phyloP scores from a whole-genome alignment of 2,113 vertebrate species.

The Brachyistius frenatus region DNA sequence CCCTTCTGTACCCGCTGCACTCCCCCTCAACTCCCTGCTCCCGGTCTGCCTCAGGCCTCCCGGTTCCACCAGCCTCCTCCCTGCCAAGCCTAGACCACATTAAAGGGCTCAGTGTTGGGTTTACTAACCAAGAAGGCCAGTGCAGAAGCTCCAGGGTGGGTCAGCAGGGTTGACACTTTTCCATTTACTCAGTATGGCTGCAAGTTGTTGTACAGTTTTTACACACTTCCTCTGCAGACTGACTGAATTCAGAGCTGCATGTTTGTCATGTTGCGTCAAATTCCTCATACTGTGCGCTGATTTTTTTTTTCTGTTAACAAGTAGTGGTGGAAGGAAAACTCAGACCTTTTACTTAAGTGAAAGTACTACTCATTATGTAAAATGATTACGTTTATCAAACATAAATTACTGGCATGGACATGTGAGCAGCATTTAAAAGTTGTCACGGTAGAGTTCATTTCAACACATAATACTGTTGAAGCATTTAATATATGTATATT shows the following conservation, averaged over 20 bases:
- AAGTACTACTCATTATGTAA: no score
- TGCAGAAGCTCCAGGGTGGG: constrained; percentile 31
- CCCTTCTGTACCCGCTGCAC: constrained; percentile 6
- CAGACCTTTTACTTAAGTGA: no score
- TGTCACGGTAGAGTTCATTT: no score
- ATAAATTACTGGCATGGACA: no score
- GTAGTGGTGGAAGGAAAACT: no score
- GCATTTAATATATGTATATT: no score
- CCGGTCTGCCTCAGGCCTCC: constrained; percentile 34
- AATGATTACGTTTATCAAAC: no score
- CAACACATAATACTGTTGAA: no score
- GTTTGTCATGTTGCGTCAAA: neutral
- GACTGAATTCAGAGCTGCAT: neutral
- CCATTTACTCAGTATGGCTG: constrained; percentile 28
- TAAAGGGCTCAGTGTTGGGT: constrained; percentile 34
- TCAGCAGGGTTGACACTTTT: constrained; percentile 30
- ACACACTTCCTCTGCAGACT: constrained; percentile 3
- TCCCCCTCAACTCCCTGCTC: neutral
- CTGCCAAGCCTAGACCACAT: constrained; percentile 58
- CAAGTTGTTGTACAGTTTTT: constrained; percentile 5
- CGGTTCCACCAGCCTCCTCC: constrained; percentile 32
- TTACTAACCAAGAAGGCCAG: constrained; percentile 35
- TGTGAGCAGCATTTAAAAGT: no score
- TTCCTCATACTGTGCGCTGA: no score
- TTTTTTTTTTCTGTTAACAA: no score